Conservation (phyloP, 2,113 vertebrate genomes). For the Hymenochirus boettgeri region DNA sequence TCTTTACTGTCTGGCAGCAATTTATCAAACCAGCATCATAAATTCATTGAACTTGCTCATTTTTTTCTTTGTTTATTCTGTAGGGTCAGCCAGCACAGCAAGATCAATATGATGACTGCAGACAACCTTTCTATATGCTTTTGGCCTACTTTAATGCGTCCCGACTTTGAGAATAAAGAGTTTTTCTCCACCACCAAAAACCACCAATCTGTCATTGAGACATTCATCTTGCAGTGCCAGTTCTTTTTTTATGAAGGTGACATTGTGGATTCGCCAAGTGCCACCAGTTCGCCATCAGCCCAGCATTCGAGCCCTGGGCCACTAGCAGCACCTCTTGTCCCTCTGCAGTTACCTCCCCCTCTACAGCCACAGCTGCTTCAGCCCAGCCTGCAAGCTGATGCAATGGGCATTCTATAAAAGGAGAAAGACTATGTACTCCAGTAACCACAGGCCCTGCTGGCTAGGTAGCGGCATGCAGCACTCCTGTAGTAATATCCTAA, state of each 20-base stretch:
- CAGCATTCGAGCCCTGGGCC: constrained; percentile 70
- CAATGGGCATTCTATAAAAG: constrained; percentile 72
- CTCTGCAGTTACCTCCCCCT: constrained; percentile 89
- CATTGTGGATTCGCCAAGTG: constrained; percentile 73
- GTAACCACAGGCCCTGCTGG: constrained; percentile 17
- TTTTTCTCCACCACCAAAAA: constrained; percentile 94
- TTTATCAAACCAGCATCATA: too few relatives aligned
- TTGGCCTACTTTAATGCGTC: constrained; percentile 97
- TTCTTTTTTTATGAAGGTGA: constrained; percentile 96
- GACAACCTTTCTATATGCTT: constrained; percentile 98
- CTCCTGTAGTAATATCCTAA: constrained; percentile 37
- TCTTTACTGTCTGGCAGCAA: too few relatives aligned
- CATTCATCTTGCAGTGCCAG: constrained; percentile 93
- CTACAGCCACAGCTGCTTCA: constrained; percentile 93
- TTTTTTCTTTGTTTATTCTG: constrained; percentile 47
- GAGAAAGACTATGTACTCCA: constrained; percentile 36
- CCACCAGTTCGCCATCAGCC: constrained; percentile 70
- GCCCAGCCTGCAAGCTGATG: constrained; percentile 82
- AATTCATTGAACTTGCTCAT: too few relatives aligned
- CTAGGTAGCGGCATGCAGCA: not conserved
- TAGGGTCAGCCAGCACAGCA: constrained; percentile 94
- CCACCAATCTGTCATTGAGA: constrained; percentile 93
- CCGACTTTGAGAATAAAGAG: constrained; percentile 95
- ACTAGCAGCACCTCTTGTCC: constrained; percentile 88
- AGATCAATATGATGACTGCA: constrained; percentile 90